Base-by-base conservation (phyloP, 2,113 vertebrate genomes). In the Oncorhynchus tshawytscha region DNA sequence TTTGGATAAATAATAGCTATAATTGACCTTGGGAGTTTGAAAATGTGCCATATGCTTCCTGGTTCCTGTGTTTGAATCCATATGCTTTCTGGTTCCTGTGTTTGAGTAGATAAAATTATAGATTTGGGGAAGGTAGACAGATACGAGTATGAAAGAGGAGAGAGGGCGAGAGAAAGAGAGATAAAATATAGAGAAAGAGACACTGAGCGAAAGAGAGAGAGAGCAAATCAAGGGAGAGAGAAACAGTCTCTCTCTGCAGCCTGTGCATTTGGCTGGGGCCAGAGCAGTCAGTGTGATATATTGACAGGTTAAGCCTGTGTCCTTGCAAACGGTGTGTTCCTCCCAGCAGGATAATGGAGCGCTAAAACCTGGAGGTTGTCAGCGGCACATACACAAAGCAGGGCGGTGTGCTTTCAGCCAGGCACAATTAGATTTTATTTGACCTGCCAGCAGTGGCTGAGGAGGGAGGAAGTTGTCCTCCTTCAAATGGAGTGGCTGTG, bases 291-390 rank as follows among this genome's bases (percentile, higher is more conserved):
- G 80, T 90, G 91, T 94, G 93, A 94, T 94, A 94, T 93, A 94
- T 93, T 94, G 94, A 94, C 94, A 94, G 93, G 92, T 94, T 92
- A 93, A 93, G 92, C 87, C 92, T 92, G 92, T 94, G 94, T 93
- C 94, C 94, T 94, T 94, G 94, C 88, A 87, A 91, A 78, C 88
- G 4, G 8, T 85, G 86, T 90, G 91, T 91, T 92, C 90, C 89
- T 93, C 93, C 86, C 93, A 93, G 94, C 93, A 93, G 94, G 92
- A 92, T 90, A 87, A 91, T 78, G 85, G 89, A 34, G 92, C 92
- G 88, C 91, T 86, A 90, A 91, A 93, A 92, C 84, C 91, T 82
- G 90, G 87, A 87, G 88, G 84, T 90, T 93, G 94, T 94, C 92
- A 94, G 90, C 86, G 79, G 75, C 67, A 89, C 83, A 85, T 85